These are phyloP conservation scores for Betta splendens DNA, from an alignment of 2,797 vertebrate species.

Conservation along the genomic window DNA sequence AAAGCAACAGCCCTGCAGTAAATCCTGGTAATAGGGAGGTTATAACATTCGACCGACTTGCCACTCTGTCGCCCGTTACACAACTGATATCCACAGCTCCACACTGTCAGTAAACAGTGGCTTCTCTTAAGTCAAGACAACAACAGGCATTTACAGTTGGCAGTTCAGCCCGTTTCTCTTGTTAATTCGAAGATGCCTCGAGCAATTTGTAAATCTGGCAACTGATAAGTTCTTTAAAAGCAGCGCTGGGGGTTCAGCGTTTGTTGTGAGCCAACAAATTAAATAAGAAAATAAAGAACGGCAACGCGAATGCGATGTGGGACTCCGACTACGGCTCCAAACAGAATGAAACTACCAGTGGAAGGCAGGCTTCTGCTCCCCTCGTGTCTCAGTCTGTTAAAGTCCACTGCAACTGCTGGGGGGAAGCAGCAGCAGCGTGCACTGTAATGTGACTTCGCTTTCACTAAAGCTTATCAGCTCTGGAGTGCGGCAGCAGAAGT, in stretches of 20 bases:
- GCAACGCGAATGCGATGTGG: constrained; percentile 2
- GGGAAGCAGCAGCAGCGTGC: constrained; percentile 18
- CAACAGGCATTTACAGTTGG: constrained; percentile 37
- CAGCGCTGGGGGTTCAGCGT: constrained; percentile 29
- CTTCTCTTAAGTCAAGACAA: constrained; percentile 36
- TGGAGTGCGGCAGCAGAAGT: constrained; percentile 12
- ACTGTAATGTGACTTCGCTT: constrained; percentile 24
- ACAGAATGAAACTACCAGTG: neutral
- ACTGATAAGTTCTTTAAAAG: constrained; percentile 24
- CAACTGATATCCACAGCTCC: neutral
- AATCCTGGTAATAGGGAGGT: neutral
- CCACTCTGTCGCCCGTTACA: neutral
- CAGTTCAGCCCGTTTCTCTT: constrained; percentile 30
- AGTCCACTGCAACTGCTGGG: constrained; percentile 19
- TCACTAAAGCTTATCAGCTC: constrained; percentile 28
- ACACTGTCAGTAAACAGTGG: constrained; percentile 24
- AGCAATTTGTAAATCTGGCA: constrained; percentile 42
- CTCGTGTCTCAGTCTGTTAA: constrained; percentile 14
- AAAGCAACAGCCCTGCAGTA: constrained; percentile 12
- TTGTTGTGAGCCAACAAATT: constrained; percentile 25
- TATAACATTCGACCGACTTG: neutral
- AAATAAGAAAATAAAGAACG: constrained; percentile 15
- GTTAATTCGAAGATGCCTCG: constrained; percentile 40
- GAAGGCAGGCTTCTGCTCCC: constrained; percentile 15
- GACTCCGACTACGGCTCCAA: constrained; percentile 6